Percentiles rank a stretch among this genome's conserved stretches.
Conservation (phyloP, 2,888 invertebrate species). For the Macrophya alboannulata region DNA sequence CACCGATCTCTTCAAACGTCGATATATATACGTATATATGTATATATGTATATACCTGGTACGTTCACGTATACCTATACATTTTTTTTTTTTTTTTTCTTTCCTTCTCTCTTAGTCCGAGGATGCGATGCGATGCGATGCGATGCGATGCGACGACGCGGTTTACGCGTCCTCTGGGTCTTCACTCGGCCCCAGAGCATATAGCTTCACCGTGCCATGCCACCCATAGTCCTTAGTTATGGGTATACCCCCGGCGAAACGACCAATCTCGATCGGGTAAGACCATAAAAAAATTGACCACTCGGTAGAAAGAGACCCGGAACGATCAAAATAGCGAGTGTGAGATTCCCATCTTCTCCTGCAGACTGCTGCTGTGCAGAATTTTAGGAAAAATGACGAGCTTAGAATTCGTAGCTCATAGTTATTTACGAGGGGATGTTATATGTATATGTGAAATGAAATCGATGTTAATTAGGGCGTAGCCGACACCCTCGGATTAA, state of each 20-base stretch:
- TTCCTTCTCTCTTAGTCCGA: neutral
- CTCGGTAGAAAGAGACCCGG: conserved; percentile 27
- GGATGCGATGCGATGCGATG: neutral
- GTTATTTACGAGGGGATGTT: neutral
- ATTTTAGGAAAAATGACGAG: neutral
- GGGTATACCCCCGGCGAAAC: conserved; percentile 37
- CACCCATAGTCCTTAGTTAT: conserved; percentile 26
- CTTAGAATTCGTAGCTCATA: neutral
- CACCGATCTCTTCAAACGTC: neutral
- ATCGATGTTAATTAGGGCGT: conserved; percentile 38
- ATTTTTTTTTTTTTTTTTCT: too few species aligned
- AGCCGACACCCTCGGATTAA: conserved; percentile 61
- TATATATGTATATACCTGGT: too few species aligned
- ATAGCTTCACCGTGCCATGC: neutral
- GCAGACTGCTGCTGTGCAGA: neutral
- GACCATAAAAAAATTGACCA: conserved; percentile 41
- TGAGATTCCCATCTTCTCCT: conserved; percentile 6
- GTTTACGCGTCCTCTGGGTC: conserved; percentile 79
- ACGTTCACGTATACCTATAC: too few species aligned
- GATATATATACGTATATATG: neutral
- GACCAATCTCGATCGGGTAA: conserved; percentile 32
- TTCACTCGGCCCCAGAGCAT: conserved; percentile 58
- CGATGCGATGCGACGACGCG: conserved; percentile 47
- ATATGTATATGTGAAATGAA: neutral
- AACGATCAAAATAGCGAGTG: neutral